phyloP scores from a whole-genome alignment of 2,797 vertebrate genomes.

The Characodon lateralis region DNA sequence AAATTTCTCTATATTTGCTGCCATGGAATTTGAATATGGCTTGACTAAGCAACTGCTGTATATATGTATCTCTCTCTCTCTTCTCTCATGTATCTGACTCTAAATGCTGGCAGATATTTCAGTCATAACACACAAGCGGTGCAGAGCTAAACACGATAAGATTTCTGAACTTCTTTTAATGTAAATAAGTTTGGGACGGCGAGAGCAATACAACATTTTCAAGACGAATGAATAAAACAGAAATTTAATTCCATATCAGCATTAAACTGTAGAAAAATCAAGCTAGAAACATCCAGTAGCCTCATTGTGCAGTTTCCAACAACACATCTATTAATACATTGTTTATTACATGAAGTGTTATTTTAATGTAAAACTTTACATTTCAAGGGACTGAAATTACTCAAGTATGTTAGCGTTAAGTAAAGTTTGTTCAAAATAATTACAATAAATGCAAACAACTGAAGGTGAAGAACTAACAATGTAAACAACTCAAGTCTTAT shows the following conservation, averaged over 20 bases:
- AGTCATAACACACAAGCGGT: not conserved
- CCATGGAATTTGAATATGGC: not conserved
- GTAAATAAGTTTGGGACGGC: not conserved
- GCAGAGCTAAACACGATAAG: not conserved
- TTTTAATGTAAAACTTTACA: not conserved
- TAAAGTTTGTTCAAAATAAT: slow-evolving; percentile 16
- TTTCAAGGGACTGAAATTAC: not conserved
- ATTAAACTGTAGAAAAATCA: slow-evolving; percentile 1
- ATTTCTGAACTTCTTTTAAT: not conserved
- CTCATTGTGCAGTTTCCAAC: not conserved
- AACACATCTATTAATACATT: not conserved
- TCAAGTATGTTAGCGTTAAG: not conserved
- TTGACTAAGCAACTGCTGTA: not conserved
- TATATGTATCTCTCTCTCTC: no score
- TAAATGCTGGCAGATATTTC: not conserved
- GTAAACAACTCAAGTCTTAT: not conserved
- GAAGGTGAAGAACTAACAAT: slow-evolving; percentile 9
- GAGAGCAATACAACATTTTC: not conserved
- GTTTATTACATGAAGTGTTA: not conserved
- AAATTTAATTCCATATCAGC: not conserved
- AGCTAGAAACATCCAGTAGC: not conserved
- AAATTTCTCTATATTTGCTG: not conserved
- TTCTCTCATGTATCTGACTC: not conserved
- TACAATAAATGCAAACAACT: not conserved
- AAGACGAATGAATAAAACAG: not conserved